These are phyloP conservation scores for Mixornis gularis DNA, from an alignment of 2,113 vertebrate genomes.

Conservation along the genomic window DNA sequence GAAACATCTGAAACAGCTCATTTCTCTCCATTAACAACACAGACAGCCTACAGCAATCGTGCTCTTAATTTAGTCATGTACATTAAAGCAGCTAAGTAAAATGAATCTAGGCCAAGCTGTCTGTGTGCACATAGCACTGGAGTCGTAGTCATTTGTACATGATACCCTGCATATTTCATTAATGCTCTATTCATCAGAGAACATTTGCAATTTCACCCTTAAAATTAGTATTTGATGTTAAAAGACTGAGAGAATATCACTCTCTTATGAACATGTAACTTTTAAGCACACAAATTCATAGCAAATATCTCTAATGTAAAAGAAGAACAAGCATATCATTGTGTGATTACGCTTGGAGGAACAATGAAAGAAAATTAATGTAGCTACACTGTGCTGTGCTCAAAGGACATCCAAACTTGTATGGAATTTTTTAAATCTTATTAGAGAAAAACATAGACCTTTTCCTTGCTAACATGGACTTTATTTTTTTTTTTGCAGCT, in stretches of 20 bases:
- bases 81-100: slow-evolving; percentile 5
- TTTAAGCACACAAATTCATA: background rate
- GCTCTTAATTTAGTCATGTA: slow-evolving; percentile 12
- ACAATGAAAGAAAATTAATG: background rate
- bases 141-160: background rate
- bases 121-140: background rate
- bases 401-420: background rate
- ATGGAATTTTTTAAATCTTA: background rate
- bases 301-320: background rate
- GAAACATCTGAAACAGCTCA: background rate
- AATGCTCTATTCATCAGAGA: background rate
- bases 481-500: background rate
- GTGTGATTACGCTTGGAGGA: background rate
- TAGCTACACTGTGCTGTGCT: background rate
- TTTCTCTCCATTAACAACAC: slow-evolving; percentile 10
- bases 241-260: background rate
- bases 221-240: background rate
- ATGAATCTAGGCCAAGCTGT: background rate
- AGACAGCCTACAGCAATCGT: background rate
- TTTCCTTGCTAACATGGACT: background rate
- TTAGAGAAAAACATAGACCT: background rate
- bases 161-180: background rate
- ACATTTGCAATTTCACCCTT: background rate
- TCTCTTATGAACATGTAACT: background rate
- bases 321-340: background rate